These are phyloP conservation scores for Tenrec ecaudatus DNA, from an alignment of 2,113 vertebrate genomes.

Conservation along the genomic window DNA sequence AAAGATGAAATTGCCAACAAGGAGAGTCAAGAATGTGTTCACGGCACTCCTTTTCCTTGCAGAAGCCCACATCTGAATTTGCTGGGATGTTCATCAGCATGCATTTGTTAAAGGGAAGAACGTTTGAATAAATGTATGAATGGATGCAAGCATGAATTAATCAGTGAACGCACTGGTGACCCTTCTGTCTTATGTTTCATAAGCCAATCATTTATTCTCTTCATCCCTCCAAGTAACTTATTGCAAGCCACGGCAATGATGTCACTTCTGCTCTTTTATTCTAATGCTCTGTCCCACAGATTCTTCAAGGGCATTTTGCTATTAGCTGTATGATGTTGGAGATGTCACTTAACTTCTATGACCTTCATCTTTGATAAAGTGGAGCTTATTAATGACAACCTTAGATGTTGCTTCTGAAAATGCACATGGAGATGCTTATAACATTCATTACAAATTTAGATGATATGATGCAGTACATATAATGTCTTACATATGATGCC, in stretches of 20 bases:
- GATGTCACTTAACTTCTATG: background rate
- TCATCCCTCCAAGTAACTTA: background rate
- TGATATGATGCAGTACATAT: background rate
- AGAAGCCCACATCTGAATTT: conserved; percentile 39
- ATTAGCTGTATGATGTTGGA: background rate
- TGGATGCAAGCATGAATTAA: conserved; percentile 45
- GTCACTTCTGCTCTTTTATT: background rate
- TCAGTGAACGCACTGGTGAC: conserved; percentile 9
- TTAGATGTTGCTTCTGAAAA: background rate
- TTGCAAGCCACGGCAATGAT: background rate
- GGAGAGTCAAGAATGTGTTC: conserved; percentile 59
- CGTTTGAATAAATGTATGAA: conserved; percentile 66
- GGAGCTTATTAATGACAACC: background rate
- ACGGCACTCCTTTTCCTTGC: conserved; percentile 45
- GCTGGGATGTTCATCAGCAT: conserved; percentile 47
- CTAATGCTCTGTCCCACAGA: background rate
- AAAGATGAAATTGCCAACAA: conserved; percentile 53
- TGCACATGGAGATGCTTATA: background rate
- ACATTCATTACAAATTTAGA: background rate
- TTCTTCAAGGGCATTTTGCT: conserved; percentile 11
- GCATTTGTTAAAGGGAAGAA: conserved; percentile 66
- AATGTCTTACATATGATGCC: too few species aligned
- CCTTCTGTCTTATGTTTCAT: conserved; percentile 4
- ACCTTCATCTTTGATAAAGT: background rate
- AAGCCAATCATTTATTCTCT: conserved; percentile 34